Base-by-base conservation (phyloP, 2,888 invertebrate species). In the Sphinx pinastri region DNA sequence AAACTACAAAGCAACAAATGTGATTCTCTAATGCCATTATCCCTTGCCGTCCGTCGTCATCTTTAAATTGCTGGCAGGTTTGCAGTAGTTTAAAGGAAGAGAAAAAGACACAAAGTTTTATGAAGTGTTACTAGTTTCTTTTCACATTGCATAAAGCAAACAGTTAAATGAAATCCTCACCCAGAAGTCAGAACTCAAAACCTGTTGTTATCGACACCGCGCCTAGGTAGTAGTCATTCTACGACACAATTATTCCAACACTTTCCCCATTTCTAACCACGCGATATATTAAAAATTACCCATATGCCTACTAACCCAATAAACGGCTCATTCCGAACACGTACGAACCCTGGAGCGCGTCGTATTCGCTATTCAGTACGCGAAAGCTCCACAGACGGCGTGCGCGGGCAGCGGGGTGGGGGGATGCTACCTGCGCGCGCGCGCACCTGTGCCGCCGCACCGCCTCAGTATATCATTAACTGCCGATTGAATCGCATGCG, bases 351-450 rank as follows among this genome's bases (percentile, higher is more conserved):
- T 79, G 85, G 84, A 82, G 82, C 75, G 76, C 79, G 82, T 83
- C 84, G 85, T 85, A 88, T 89, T 85, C 75, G 79, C 85, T 88
- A 90, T 88, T 90, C 87, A 83, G 88, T 84, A 77, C 89, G 89
- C 88, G 88, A 88, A 89, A 88, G 86, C 88, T 86, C 80, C 70
- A 69, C 71, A 68, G 75, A 70, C 71, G 63, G 74, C 67, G 69
- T 72, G 47, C 25, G 58, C 69, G 71, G 76, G 73, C 49, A 69
- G 51, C 72, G 69, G 69, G 73, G 70, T 73, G 68, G 73, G 72
- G 68, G 73, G 76, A 75, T 76, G 72, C 73, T 80, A 80, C 80
- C 78, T 80, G 80, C 83, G 83, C 83, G 59, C 83, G 59, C 69
- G 82, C 84, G 83, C 84, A 88, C 89, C 87, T 89, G 89, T 82